Conservation (phyloP, 2,888 invertebrate species). For the Meteorus cinctellus region DNA sequence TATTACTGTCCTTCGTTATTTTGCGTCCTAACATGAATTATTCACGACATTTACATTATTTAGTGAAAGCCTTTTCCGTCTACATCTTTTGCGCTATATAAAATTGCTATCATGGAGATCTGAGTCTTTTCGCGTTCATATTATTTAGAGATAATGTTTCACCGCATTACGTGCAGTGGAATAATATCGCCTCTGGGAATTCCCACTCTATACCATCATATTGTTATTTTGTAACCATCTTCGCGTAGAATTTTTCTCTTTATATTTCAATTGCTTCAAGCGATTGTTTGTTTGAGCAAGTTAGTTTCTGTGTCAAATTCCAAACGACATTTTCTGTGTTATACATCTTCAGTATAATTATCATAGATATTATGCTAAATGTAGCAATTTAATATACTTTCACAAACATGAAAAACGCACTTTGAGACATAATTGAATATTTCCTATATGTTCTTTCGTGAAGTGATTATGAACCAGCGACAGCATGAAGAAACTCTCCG, state of each 20-base stretch:
- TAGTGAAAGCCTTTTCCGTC: conserved; percentile 38
- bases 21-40: conserved; percentile 54
- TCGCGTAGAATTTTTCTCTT: neutral
- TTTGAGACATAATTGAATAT: neutral
- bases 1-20: conserved; percentile 9
- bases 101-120: conserved; percentile 48
- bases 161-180: conserved; percentile 58
- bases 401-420: neutral
- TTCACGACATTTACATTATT: conserved; percentile 53
- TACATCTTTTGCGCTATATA: neutral
- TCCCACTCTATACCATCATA: neutral
- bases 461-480: no score
- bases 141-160: conserved; percentile 58
- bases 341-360: neutral
- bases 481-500: no score
- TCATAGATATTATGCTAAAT: neutral
- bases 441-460: no score
- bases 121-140: conserved; percentile 53
- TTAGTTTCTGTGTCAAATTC: neutral
- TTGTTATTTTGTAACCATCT: neutral
- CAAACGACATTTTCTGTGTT: no score
- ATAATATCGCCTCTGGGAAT: conserved; percentile 52
- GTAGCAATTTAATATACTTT: neutral
- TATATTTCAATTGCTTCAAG: neutral
- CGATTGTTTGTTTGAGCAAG: neutral